Evolutionary conservation across 1,140 invertebrate species (phyloP).

Genomic region (Megathymus violae): DNA sequence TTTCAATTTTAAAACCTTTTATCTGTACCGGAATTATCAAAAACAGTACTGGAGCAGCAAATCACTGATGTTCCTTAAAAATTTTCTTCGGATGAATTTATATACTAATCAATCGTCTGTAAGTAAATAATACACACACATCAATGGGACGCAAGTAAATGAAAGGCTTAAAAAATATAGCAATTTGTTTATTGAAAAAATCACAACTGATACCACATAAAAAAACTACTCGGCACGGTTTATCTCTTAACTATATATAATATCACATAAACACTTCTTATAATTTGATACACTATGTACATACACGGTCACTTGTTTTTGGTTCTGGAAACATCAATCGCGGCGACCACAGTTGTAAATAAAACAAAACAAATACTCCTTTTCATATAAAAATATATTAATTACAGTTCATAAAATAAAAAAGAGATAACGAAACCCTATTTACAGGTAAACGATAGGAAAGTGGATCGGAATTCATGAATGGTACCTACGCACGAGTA

Average conservation of each 20-base stretch:
- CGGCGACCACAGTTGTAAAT: constrained; percentile 55
- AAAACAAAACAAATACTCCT: constrained; percentile 51
- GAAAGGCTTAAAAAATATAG: constrained; percentile 58
- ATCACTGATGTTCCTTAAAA: too few relatives aligned
- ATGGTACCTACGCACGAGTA: background rate
- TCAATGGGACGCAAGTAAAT: constrained; percentile 19
- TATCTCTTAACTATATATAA: constrained; percentile 82
- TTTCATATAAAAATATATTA: constrained; percentile 45
- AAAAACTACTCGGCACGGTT: constrained; percentile 83
- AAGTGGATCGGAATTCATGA: constrained; percentile 37
- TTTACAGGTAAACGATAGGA: constrained; percentile 22
- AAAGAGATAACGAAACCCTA: constrained; percentile 26
- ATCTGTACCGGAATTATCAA: too few relatives aligned
- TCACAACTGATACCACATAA: constrained; percentile 83
- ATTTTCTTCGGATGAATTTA: too few relatives aligned
- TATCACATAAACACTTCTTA: constrained; percentile 82
- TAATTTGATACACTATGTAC: constrained; percentile 80
- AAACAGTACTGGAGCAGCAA: too few relatives aligned
- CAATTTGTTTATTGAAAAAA: constrained; percentile 79
- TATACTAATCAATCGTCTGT: too few relatives aligned
- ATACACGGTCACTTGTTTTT: constrained; percentile 61
- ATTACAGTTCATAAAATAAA: constrained; percentile 31
- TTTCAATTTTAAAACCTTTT: too few relatives aligned
- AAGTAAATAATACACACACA: too few relatives aligned
- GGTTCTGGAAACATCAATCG: constrained; percentile 62